Base-by-base conservation (phyloP, 92 coral and sea anemone genomes). In the Isaurus tuberculatus region DNA sequence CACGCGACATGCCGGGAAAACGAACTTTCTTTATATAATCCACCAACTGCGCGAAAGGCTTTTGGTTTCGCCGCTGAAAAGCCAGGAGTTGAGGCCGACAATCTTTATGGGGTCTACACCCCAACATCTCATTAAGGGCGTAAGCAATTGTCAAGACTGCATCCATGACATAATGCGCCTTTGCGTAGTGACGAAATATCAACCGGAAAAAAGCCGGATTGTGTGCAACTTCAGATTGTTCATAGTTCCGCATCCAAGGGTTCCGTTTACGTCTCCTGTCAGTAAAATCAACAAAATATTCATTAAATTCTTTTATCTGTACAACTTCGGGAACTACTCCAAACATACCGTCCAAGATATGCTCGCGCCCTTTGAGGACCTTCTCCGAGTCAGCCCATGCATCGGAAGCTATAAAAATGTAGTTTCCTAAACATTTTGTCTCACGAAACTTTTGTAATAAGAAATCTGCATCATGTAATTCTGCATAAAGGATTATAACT, bases 81-180 rank as follows among this genome's bases (percentile, higher is more conserved):
- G 90, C 87, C 25, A 61, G 17, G 57, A 86, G 85, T 22, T 83
- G 89, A 37, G 81, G 84, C 30, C 80, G 61, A 79, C 97, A 93
- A 55, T 86, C 89, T 70, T 86, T 84, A 60, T 88, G 34, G 0
- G 94, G 91, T 46, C 79, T 44, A 31, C 98, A 95, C 0, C 95
- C 95, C 19, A 95, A 82, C 86, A 93, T 85, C 75, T 93, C 84
- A 70, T 95, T 97, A 44, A 95, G 70, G 2, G 97, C 92, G 37
- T 91, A 89, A 0, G 98, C 97, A 7, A 88, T 73, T 8, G 98
- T 90, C 1, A 93, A 67, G 0, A 95, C 98, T 7, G 98, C 98
- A 57, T 95, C 98, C 84, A 95, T 89, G 0, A 93, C 98, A 33
- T 91, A 90, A n/a, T 90, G 92, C 4, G 97, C 97, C 66, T 93